Base-by-base conservation (phyloP, 2,113 vertebrate genomes). In the Forbesichthys agassizii region DNA sequence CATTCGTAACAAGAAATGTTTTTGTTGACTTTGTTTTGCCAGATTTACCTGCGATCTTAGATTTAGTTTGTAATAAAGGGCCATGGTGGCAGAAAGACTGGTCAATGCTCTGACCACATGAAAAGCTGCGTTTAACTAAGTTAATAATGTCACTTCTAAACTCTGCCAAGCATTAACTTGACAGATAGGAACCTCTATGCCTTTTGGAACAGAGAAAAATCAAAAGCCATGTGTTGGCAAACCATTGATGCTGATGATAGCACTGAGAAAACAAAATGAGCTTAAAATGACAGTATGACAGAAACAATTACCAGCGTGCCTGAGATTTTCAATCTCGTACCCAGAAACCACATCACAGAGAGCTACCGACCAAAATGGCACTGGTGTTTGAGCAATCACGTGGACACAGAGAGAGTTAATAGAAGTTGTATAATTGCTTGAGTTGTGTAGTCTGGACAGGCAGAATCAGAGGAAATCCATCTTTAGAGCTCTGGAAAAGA, bases 401-500 rank as follows among this genome's bases (percentile, higher is more conserved):
- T 51, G 62, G 59, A n/a, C n/a, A 51, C 13, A 14, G 54, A 68
- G 70, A 75, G 9, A 52, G 61, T 78, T 57, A 82, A 68, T 48
- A 80, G 79, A 68, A 53, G 13, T 69, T 51, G 9, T 71, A 58
- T 79, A 63, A 68, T 63, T 64, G 68, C 56, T 76, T 76, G 71
- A 72, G 66, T 64, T 69, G 58, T 66, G 60, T 33, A 78, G 61
- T 75, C 49, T 70, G 64, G 61, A 70, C 65, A 61, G 55, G 49
- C 48, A 71, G 64, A 51, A 54, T 55, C 52, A 76, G 69, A 27
- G 10, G 56, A 58, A 27, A 11, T 64, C 75, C 61, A 79, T 81
- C 73, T 83, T 68, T 58, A 79, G 52, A 79, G 62, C 64, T 74
- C 52, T 70, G 63, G 63, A 73, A 78, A 73, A 33, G 58, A 11